phyloP scores from a whole-genome alignment of 2,797 vertebrate species.

The Alectoris magna region DNA sequence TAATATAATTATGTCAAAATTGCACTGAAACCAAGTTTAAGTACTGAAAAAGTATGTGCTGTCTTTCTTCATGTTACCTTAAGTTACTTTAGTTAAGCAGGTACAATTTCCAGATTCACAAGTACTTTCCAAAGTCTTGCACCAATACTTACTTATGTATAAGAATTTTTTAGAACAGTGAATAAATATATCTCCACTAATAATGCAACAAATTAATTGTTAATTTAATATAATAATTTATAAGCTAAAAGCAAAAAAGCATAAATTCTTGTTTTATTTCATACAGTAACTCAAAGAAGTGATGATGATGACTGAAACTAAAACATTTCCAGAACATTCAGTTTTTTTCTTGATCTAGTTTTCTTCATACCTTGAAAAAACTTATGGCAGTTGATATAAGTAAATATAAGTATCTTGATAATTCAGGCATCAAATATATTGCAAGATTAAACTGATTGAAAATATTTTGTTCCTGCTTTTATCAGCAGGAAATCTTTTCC shows the following conservation, averaged over 20 bases:
- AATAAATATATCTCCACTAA: neutral
- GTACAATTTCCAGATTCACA: neutral
- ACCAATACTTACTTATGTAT: neutral
- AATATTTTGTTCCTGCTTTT: slow-evolving; percentile 17
- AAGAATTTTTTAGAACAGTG: neutral
- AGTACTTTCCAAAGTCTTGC: neutral
- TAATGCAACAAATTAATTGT: neutral
- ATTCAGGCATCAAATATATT: neutral
- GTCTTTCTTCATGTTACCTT: neutral
- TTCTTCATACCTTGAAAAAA: neutral
- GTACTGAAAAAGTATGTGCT: neutral
- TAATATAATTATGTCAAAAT: neutral
- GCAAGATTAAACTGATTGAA: neutral
- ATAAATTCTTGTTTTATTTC: neutral
- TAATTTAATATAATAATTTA: neutral
- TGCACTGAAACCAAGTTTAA: neutral
- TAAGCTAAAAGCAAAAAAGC: neutral
- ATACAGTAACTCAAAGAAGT: neutral
- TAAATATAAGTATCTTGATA: neutral
- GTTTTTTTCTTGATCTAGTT: neutral
- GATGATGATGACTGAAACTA: neutral
- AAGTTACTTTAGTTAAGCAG: neutral
- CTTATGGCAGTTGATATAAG: neutral
- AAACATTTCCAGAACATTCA: neutral
- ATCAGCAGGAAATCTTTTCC: neutral